Conservation (phyloP, 2,888 invertebrate species). For the Cylindroiulus punctatus region DNA sequence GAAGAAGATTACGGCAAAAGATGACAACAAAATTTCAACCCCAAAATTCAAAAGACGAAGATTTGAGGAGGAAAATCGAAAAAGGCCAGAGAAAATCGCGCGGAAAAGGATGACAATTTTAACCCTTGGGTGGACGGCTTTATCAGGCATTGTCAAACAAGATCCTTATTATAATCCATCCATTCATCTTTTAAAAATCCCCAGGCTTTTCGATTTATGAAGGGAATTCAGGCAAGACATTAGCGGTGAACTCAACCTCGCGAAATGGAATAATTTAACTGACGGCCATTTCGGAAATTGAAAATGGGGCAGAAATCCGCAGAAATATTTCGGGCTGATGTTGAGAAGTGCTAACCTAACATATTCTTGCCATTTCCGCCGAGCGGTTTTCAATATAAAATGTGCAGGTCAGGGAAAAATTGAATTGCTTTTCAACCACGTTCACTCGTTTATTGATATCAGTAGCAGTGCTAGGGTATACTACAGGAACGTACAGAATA, state of each 20-base stretch:
- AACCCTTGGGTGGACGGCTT: conserved; percentile 47
- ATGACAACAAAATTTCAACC: conserved; percentile 45
- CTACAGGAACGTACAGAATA: neutral
- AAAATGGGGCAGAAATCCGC: conserved; percentile 25
- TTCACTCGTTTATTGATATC: neutral
- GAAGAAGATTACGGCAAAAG: conserved; percentile 29
- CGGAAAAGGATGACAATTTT: conserved; percentile 47
- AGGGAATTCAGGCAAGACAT: conserved; percentile 23
- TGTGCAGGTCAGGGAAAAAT: neutral
- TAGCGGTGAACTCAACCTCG: neutral
- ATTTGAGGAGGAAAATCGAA: conserved; percentile 43
- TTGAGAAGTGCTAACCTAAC: neutral
- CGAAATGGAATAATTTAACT: conserved; percentile 28
- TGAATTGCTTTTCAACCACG: neutral
- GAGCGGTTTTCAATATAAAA: neutral
- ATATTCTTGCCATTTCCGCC: neutral
- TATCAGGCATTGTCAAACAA: conserved; percentile 45
- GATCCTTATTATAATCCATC: conserved; percentile 43
- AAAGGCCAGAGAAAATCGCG: conserved; percentile 40
- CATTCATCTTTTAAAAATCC: conserved; percentile 36
- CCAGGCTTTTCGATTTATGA: conserved; percentile 9
- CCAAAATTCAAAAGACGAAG: conserved; percentile 43
- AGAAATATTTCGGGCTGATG: neutral
- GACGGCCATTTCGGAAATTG: conserved; percentile 35
- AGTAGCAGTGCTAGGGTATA: no score